Percentiles rank a stretch among this genome's conserved stretches.
Conservation (phyloP, 1,140 invertebrate species). For the Drosophila jambulina region DNA sequence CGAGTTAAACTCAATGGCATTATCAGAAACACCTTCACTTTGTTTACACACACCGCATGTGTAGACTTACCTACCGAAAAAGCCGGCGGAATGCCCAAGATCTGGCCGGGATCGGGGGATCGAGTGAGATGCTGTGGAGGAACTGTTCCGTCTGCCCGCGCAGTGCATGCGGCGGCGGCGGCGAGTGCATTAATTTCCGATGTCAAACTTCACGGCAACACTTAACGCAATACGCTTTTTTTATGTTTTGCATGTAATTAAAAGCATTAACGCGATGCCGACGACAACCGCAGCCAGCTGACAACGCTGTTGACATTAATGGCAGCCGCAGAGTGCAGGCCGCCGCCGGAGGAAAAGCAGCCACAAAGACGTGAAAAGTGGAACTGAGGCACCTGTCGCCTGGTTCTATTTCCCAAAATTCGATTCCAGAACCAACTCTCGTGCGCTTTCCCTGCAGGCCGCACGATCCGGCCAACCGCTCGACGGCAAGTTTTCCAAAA, state of each 20-base stretch:
- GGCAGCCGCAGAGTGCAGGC: slow-evolving; percentile 68
- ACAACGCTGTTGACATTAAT: slow-evolving; percentile 73
- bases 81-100: slow-evolving; percentile 21
- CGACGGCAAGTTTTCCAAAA: slow-evolving; percentile 79
- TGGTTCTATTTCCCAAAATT: slow-evolving; percentile 25
- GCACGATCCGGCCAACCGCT: slow-evolving; percentile 73
- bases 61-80: slow-evolving; percentile 27
- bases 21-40: slow-evolving; percentile 20
- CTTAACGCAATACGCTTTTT: slow-evolving; percentile 62
- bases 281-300: slow-evolving; percentile 45
- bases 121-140: neutral
- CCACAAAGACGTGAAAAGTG: slow-evolving; percentile 33
- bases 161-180: slow-evolving; percentile 29
- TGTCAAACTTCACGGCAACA: slow-evolving; percentile 80
- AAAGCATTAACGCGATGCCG: slow-evolving; percentile 70
- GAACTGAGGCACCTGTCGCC: slow-evolving; percentile 28
- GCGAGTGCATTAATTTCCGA: slow-evolving; percentile 67
- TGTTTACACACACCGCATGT: slow-evolving; percentile 30
- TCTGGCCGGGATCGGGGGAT: slow-evolving; percentile 9
- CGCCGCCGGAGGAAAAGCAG: slow-evolving; percentile 21
- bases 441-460: neutral
- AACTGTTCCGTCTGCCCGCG: slow-evolving; percentile 43
- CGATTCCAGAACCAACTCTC: slow-evolving; percentile 16
- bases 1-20: slow-evolving; percentile 15
- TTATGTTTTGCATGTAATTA: slow-evolving; percentile 78